A percentile compares a stretch with the other conserved stretches of the same genome.
These are phyloP conservation scores for Ormyrus thymus DNA, from an alignment of 2,888 invertebrate genomes.

Conservation along the genomic window DNA sequence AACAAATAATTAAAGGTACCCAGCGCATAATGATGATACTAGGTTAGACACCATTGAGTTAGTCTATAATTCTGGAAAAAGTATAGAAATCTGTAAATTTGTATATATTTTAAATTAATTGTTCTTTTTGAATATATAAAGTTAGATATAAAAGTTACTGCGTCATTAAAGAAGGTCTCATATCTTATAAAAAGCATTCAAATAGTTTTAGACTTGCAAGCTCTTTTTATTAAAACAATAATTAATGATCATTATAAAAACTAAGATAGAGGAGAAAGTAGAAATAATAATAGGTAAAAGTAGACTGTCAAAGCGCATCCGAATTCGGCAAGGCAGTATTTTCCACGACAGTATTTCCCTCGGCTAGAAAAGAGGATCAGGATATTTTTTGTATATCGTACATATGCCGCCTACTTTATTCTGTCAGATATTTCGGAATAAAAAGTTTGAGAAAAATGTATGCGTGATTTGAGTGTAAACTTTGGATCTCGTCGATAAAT, in stretches of 20 bases:
- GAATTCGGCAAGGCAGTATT: constrained; percentile 51
- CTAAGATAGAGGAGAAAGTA: constrained; percentile 12
- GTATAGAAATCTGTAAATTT: constrained; percentile 52
- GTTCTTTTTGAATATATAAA: constrained; percentile 38
- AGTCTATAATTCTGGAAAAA: constrained; percentile 54
- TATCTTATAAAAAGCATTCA: constrained; percentile 22
- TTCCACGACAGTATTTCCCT: constrained; percentile 50
- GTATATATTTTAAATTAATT: constrained; percentile 44
- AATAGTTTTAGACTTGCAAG: constrained; percentile 43
- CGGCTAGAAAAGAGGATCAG: constrained; percentile 37
- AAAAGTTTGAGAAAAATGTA: neutral
- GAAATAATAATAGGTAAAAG: constrained; percentile 4
- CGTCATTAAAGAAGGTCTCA: constrained; percentile 1
- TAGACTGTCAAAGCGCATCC: constrained; percentile 46
- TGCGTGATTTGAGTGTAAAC: constrained; percentile 30
- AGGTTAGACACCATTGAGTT: constrained; percentile 49
- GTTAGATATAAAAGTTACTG: constrained; percentile 8
- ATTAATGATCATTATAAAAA: constrained; percentile 13
- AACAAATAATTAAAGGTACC: constrained; percentile 55
- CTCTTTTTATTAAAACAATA: constrained; percentile 37
- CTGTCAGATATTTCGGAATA: constrained; percentile 17
- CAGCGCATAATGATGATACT: constrained; percentile 63
- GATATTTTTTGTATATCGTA: constrained; percentile 44
- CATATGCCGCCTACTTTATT: constrained; percentile 18
- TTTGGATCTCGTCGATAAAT: neutral